Percentiles rank a stretch among this genome's conserved stretches.
These are phyloP conservation scores for Blastomussa wellsi DNA, from an alignment of 92 coral and sea anemone genomes.

Conservation along the genomic window DNA sequence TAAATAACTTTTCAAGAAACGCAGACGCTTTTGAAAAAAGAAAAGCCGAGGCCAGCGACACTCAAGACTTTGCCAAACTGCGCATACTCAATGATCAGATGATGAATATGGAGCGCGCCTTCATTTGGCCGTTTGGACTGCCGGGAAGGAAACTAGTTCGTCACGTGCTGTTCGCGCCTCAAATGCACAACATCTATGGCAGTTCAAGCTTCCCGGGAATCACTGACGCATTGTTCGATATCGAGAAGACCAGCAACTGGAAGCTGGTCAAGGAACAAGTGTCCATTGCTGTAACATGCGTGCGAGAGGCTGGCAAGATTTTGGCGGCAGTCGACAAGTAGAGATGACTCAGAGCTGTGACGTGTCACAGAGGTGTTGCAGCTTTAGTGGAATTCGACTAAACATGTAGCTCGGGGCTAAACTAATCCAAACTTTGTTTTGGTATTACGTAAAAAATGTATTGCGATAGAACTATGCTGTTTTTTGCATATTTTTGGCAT, in stretches of 20 bases:
- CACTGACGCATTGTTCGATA: constrained; percentile 67
- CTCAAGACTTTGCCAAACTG: constrained; percentile 59
- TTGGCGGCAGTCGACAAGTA: constrained; percentile 38
- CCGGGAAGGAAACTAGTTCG: constrained; percentile 78
- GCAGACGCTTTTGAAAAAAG: constrained; percentile 52
- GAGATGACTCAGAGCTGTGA: too few relatives aligned
- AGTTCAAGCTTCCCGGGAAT: constrained; percentile 76
- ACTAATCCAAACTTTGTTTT: too few relatives aligned
- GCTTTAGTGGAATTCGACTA: background rate
- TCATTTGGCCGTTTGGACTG: constrained; percentile 76
- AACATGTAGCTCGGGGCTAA: background rate
- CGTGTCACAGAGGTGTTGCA: background rate
- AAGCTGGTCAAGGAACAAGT: constrained; percentile 70
- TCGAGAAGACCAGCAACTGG: constrained; percentile 71
- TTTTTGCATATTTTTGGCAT: too few relatives aligned
- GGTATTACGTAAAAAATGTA: too few relatives aligned
- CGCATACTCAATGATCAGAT: constrained; percentile 85
- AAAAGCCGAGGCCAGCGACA: constrained; percentile 9
- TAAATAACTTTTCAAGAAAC: constrained; percentile 38
- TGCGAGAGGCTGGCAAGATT: constrained; percentile 65
- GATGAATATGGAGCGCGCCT: constrained; percentile 75
- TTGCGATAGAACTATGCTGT: too few relatives aligned
- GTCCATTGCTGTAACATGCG: constrained; percentile 73
- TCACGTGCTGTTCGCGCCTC: constrained; percentile 85
- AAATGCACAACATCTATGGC: constrained; percentile 65